Evolutionary conservation across 2,797 vertebrate genomes (phyloP).

Genomic region (Muscicapa comitata): DNA sequence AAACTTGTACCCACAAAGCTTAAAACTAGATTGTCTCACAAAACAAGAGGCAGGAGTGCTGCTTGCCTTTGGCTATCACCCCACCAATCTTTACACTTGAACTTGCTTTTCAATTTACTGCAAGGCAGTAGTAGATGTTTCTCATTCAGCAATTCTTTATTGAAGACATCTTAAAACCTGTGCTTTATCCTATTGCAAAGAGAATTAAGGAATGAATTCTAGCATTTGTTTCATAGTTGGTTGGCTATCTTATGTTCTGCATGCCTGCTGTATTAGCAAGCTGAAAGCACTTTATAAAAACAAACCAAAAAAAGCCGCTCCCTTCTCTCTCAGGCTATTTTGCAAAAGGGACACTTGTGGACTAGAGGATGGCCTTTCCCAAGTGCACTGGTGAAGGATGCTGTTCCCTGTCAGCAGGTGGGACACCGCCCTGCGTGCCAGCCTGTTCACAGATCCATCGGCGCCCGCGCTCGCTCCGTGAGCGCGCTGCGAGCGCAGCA

Average conservation of each 20-base stretch:
- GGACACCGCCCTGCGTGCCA: accelerated
- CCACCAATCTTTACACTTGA: conserved; percentile 13
- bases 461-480: accelerated
- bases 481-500: not conserved
- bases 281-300: not conserved
- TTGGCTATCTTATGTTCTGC: not conserved
- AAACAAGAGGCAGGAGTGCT: not conserved
- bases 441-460: not conserved
- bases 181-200: conserved; percentile 24
- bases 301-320: not conserved
- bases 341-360: not conserved
- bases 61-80: not conserved
- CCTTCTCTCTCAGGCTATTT: not conserved
- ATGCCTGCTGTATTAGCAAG: not conserved
- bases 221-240: conserved; percentile 20
- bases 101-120: conserved; percentile 32
- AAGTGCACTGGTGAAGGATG: not conserved
- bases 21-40: not conserved
- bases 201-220: conserved; percentile 58
- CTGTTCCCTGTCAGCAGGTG: accelerated
- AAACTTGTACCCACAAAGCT: not conserved
- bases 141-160: conserved; percentile 28
- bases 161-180: conserved; percentile 9
- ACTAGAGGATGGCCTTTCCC: not conserved
- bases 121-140: not conserved